Evolutionary conservation across 1,140 invertebrate genomes (phyloP), one percentile per base, ranked within the genome.

Genomic region (Drosophila cardini): DNA sequence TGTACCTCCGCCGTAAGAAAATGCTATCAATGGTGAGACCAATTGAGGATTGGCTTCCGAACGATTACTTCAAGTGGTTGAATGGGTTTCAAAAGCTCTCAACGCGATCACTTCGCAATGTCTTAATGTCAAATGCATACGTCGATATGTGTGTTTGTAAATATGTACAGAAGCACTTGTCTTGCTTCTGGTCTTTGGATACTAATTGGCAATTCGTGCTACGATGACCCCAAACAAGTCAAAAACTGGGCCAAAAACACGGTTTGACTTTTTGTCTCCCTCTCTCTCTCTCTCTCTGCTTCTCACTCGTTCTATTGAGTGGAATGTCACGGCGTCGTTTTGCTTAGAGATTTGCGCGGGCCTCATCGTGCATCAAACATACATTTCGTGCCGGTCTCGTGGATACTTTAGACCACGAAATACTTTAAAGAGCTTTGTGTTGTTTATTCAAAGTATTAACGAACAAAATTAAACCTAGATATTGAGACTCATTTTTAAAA

Each of bases 131-230:
- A 26, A 40, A 46, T 53, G 52, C 21, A 34, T 13, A 11, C 21
- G 4, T 30, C 16, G 30, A n/a, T 16, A 58, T 67, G 21, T 50
- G 50, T 26, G 21, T 13, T 7, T 34, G 9, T 30, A 40, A 30
- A 16, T 16, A 58, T 67, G 21, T 50, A 60, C 18, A 60, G 2
- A 48, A 48, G 32, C 50, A 74, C 43, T 69, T 70, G 48, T 57
- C n/a, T 55, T 34, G 5, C 11, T 40, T 26, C n/a, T 43, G 48
- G 43, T 70, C 34, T 34, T 9, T 11, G 53, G 45, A 50, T 73
- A 65, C 40, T 73, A 73, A 73, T 73, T 69, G 61, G 16, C n/a
- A 5, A 16, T 61, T 69, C 56, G 16, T 56, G 71, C 8, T 55
- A 50, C 8, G 42, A 11, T 46, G 48, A 68, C 32, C 71, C 48